phyloP scores from a whole-genome alignment of 2,888 invertebrate species.

The Dysmachus trigonus region DNA sequence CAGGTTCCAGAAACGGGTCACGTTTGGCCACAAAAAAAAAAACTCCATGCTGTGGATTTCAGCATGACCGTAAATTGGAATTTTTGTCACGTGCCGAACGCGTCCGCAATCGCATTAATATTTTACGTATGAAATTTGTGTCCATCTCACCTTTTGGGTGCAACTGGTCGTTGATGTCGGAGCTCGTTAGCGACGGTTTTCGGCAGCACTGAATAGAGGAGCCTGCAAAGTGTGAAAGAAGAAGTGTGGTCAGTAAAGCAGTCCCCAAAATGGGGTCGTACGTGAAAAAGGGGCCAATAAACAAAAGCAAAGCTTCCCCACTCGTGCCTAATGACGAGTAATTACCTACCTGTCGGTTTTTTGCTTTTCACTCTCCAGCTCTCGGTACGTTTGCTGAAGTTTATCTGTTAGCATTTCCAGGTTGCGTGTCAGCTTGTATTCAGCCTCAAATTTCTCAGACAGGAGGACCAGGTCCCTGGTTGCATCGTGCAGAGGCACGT shows the following conservation, averaged over 20 bases:
- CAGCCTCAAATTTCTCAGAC: conserved; percentile 96
- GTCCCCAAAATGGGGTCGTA: not conserved
- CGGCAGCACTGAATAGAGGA: conserved; percentile 93
- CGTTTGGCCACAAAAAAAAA: not conserved
- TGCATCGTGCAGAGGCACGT: conserved; percentile 95
- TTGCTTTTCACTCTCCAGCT: conserved; percentile 92
- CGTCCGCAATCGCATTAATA: not conserved
- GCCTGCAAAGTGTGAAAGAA: conserved; percentile 66
- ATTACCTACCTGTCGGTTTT: conserved; percentile 94
- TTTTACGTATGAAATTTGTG: not conserved
- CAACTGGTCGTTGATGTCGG: conserved; percentile 89
- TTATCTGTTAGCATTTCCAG: conserved; percentile 94
- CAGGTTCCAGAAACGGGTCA: not conserved
- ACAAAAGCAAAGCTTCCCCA: not conserved
- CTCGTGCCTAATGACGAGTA: conserved; percentile 13
- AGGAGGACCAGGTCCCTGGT: conserved; percentile 93
- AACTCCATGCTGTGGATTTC: not conserved
- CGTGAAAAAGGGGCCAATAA: not conserved
- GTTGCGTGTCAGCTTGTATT: conserved; percentile 93
- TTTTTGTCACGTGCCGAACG: not conserved
- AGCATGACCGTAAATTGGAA: not conserved
- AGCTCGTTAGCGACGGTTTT: conserved; percentile 95
- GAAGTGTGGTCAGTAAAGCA: not conserved
- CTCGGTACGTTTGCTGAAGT: conserved; percentile 91
- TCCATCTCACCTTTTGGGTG: conserved; percentile 77